phyloP scores from a whole-genome alignment of 2,888 invertebrate species.

The Agrochola lota region DNA sequence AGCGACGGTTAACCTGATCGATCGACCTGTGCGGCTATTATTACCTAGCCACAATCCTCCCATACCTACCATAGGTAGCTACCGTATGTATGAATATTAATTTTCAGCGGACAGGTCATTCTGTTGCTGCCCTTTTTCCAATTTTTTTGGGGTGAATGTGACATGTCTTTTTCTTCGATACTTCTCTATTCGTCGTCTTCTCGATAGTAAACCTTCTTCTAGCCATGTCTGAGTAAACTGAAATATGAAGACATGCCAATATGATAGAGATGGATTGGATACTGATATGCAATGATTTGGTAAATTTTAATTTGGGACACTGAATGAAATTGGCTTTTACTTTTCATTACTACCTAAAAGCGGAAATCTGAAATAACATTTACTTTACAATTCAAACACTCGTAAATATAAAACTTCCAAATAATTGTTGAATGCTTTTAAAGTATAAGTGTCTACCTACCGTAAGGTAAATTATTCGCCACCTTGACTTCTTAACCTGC shows the following conservation, averaged over 20 bases:
- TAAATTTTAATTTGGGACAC: background rate
- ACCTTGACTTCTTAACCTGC: conserved; percentile 3
- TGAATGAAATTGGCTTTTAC: background rate
- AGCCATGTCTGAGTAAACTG: background rate
- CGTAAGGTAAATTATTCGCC: conserved; percentile 4
- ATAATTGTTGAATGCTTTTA: background rate
- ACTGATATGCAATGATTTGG: background rate
- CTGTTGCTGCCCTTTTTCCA: too few species aligned
- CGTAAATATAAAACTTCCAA: background rate
- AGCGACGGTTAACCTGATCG: too few species aligned
- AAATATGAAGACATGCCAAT: background rate
- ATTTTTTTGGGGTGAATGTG: too few species aligned
- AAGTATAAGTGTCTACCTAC: background rate
- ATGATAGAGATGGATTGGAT: background rate
- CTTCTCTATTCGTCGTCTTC: too few species aligned
- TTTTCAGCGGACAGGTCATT: background rate
- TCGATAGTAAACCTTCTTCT: background rate
- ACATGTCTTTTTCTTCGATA: background rate
- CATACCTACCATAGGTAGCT: background rate
- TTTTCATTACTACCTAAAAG: background rate
- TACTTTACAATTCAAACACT: background rate
- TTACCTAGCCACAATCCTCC: too few species aligned
- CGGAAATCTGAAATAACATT: background rate
- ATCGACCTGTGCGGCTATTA: too few species aligned
- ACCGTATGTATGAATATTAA: background rate